Evolutionary conservation across 2,113 vertebrate genomes (phyloP).

Genomic region (Haemorhous mexicanus): DNA sequence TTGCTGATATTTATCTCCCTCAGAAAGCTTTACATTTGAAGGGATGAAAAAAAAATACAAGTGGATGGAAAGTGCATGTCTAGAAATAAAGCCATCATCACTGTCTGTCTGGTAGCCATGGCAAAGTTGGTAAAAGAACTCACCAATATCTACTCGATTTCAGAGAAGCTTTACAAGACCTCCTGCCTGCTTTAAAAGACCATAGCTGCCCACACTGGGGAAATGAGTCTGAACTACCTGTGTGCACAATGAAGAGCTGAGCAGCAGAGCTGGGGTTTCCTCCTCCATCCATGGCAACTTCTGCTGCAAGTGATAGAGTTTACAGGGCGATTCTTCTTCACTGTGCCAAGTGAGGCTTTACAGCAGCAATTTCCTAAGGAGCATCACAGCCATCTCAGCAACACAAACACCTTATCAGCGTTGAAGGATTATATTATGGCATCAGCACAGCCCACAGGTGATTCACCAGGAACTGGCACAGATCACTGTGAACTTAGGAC

Average conservation of each 20-base stretch:
- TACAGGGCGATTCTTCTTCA: accelerated
- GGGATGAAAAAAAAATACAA: background rate
- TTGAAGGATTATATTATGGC: background rate
- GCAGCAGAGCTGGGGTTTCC: background rate
- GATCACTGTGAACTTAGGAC: background rate
- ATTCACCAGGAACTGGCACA: background rate
- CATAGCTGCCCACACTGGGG: background rate
- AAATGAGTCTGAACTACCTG: background rate
- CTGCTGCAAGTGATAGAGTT: background rate
- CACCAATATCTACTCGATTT: background rate
- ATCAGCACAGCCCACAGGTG: background rate
- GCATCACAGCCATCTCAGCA: background rate
- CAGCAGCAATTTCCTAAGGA: background rate
- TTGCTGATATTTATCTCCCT: background rate
- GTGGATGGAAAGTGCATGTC: background rate
- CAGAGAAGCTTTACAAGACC: background rate
- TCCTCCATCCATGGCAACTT: background rate
- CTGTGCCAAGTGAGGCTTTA: background rate
- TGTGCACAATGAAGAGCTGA: background rate
- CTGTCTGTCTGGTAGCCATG: background rate
- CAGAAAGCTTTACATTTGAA: background rate
- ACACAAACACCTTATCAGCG: background rate
- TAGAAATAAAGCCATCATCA: background rate
- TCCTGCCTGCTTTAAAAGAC: background rate
- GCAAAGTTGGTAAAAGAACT: background rate